Evolutionary conservation across 2,797 vertebrate genomes (phyloP).

Genomic region (Garrulus glandarius): DNA sequence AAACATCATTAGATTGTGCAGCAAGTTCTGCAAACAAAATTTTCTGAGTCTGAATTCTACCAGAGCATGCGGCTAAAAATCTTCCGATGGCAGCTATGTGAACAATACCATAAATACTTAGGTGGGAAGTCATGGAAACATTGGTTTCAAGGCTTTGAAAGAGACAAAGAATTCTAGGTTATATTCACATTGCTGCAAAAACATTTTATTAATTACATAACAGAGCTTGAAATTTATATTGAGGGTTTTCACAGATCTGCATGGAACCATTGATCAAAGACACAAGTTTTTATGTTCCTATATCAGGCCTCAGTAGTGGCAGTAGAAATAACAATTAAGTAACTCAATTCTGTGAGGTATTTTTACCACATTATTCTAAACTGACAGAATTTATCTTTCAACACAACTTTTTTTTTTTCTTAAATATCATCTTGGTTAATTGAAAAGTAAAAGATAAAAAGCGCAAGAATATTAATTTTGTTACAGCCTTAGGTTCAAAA

Average conservation of each 20-base stretch:
- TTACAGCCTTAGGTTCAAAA: neutral
- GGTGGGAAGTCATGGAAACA: neutral
- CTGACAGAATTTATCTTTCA: neutral
- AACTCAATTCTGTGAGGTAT: neutral
- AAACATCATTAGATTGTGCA: neutral
- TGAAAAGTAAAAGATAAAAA: neutral
- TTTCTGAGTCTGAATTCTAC: neutral
- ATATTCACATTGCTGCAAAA: neutral
- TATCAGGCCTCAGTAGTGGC: neutral
- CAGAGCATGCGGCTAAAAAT: neutral
- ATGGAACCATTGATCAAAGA: neutral
- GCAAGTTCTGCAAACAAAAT: neutral
- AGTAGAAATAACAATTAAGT: neutral
- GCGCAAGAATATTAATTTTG: neutral
- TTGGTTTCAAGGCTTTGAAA: neutral
- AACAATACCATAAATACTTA: neutral
- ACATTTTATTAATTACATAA: neutral
- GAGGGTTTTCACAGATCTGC: neutral
- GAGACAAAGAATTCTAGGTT: neutral
- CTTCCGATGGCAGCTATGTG: neutral
- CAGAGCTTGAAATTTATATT: neutral
- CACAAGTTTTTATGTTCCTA: neutral
- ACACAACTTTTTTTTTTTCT: neutral
- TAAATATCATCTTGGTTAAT: neutral
- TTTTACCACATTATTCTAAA: neutral